Evolutionary conservation across 2,888 invertebrate species (phyloP).

Genomic region (Acleris holmiana): DNA sequence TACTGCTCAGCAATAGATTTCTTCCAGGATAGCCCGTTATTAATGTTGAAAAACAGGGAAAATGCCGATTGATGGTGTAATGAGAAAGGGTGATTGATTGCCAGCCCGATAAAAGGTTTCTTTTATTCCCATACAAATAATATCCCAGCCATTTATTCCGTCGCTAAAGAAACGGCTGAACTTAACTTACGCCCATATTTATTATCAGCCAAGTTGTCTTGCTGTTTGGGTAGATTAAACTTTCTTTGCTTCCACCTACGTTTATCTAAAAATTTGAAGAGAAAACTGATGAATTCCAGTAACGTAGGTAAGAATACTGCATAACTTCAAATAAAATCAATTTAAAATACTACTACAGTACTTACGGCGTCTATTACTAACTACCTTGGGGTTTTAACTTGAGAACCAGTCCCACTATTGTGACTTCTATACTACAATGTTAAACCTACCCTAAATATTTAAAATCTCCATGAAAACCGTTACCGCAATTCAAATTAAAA

Average conservation of each 20-base stretch:
- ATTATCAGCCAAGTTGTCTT: background rate
- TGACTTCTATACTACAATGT: no score
- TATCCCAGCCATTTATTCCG: conserved; percentile 20
- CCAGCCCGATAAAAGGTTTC: conserved; percentile 34
- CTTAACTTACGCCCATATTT: background rate
- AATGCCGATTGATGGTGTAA: conserved; percentile 67
- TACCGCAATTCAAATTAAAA: conserved; percentile 77
- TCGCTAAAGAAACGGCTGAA: background rate
- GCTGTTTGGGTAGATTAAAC: no score
- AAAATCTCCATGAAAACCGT: conserved; percentile 30
- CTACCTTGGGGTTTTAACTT: no score
- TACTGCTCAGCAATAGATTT: conserved; percentile 85
- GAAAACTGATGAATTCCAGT: no score
- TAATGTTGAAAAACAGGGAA: conserved; percentile 82
- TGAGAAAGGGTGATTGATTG: conserved; percentile 62
- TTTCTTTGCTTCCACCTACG: no score
- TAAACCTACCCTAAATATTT: background rate
- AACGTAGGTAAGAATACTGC: no score
- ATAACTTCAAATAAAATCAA: no score
- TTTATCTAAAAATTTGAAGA: no score
- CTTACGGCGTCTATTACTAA: no score
- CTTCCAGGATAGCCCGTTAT: conserved; percentile 71
- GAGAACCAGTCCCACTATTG: no score
- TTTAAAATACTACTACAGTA: no score
- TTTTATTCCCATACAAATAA: conserved; percentile 36